Percentiles rank a stretch among this genome's conserved stretches.
phyloP scores from a whole-genome alignment of 2,113 vertebrate species.

The Cervus canadensis region DNA sequence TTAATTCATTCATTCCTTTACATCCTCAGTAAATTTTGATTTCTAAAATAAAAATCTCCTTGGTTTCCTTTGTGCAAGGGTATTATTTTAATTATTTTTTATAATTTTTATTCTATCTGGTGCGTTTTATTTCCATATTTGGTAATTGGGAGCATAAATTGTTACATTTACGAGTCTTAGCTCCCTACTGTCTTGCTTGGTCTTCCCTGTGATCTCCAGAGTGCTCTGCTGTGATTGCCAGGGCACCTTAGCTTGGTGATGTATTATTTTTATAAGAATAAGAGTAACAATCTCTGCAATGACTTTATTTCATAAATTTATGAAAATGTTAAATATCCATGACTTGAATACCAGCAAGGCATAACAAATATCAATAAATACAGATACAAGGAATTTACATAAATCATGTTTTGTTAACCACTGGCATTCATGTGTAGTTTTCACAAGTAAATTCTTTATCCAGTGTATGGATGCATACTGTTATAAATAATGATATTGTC shows the following conservation, averaged over 20 bases:
- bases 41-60: not conserved
- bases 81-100: not conserved
- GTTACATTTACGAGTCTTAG: not conserved
- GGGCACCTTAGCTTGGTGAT: not conserved
- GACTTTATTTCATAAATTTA: not conserved
- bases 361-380: not conserved
- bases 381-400: not conserved
- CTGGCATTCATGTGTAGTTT: not conserved
- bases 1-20: not conserved
- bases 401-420: not conserved
- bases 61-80: not conserved
- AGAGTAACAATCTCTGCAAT: not conserved
- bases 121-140: not conserved
- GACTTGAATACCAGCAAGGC: not conserved
- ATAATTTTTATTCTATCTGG: not conserved
- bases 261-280: not conserved
- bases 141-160: not conserved
- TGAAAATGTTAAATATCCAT: not conserved
- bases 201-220: not conserved
- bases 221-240: not conserved
- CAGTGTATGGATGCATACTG: not conserved
- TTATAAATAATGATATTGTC: not conserved
- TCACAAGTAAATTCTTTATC: not conserved
- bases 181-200: not conserved
- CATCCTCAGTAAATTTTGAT: not conserved